Conservation (phyloP, 2,888 invertebrate species). For the Drosophila dives region DNA sequence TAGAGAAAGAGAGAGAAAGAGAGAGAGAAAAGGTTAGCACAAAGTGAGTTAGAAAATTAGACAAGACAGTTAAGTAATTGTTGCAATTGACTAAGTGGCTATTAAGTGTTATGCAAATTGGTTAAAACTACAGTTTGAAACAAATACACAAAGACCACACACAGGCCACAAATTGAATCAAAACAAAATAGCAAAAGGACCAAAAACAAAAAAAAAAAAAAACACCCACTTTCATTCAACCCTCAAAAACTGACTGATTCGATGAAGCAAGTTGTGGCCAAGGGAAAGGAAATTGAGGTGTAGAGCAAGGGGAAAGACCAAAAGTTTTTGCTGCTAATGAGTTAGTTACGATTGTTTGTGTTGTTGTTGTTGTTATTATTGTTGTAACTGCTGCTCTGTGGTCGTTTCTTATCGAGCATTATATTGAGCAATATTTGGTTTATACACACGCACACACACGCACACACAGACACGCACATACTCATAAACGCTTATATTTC, state of each 20-base stretch:
- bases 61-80: conserved; percentile 7
- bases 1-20: background rate
- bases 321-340: conserved; percentile 69
- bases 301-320: background rate
- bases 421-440: conserved; percentile 37
- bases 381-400: conserved; percentile 6
- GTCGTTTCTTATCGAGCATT: background rate
- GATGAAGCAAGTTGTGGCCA: background rate
- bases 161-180: conserved; percentile 12
- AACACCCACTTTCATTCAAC: background rate
- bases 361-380: background rate
- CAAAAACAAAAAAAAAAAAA: too few relatives aligned
- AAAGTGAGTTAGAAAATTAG: too few relatives aligned
- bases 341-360: conserved; percentile 60
- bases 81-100: conserved; percentile 46
- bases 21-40: background rate
- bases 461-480: background rate
- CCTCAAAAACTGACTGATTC: conserved; percentile 50
- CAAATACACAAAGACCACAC: conserved; percentile 4
- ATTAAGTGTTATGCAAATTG: conserved; percentile 63
- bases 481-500: conserved; percentile 10
- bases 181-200: background rate
- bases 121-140: conserved; percentile 54
- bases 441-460: conserved; percentile 7
- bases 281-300: background rate